Evolutionary conservation across 2,113 vertebrate genomes (phyloP).

Genomic region (Uropsilus gracilis): DNA sequence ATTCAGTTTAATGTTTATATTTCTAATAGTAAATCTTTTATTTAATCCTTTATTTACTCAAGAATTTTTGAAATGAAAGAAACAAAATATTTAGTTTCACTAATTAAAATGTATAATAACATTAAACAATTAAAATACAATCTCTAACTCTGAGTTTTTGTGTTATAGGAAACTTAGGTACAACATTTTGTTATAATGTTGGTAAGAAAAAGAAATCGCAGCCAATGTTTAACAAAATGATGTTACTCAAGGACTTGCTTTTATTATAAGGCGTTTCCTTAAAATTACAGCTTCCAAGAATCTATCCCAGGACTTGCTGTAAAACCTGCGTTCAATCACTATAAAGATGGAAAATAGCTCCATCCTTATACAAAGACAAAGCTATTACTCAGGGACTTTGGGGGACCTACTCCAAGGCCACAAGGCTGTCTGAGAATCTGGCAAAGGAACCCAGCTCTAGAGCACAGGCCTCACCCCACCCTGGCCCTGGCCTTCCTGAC

Average conservation of each 20-base stretch:
- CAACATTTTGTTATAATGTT: too few relatives aligned
- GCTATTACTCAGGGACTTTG: background rate
- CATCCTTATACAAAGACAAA: background rate
- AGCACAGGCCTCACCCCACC: background rate
- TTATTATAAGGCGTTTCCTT: too few relatives aligned
- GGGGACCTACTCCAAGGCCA: background rate
- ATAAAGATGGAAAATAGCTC: background rate
- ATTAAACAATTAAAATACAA: background rate
- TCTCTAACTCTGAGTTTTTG: background rate
- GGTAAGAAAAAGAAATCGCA: too few relatives aligned
- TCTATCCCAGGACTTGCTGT: too few relatives aligned
- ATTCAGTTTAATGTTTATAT: background rate
- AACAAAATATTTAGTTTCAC: background rate
- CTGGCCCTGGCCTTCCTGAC: background rate
- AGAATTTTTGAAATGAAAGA: constrained; percentile 31
- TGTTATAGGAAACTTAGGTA: background rate
- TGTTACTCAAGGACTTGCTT: too few relatives aligned
- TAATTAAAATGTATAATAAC: background rate
- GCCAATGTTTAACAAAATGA: too few relatives aligned
- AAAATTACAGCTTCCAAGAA: too few relatives aligned
- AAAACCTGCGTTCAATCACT: rapidly evolving
- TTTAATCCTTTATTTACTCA: background rate
- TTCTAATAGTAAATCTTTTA: constrained; percentile 2
- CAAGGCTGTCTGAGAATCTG: background rate
- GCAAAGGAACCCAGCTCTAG: background rate